Evolutionary conservation across 35 echinoderm and acorn worm species (phyloP), one percentile per base, ranked within the genome.

Genomic region (Ptychodera flava): DNA sequence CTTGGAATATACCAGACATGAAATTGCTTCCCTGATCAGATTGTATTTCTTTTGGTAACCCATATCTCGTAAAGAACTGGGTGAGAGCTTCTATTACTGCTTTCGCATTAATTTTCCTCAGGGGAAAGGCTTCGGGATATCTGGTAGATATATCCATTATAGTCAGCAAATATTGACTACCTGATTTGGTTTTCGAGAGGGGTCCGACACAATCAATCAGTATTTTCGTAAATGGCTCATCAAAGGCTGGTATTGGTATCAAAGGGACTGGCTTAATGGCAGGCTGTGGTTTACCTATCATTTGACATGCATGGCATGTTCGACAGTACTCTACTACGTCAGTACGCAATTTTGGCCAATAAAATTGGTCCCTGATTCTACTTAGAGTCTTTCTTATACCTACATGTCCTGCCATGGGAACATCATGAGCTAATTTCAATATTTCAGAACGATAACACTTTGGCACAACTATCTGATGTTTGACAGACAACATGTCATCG

Each of bases 21-120:
- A 87, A 93, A 78, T 93, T 90, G 16, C 84, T 87, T 16, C 85
- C 92, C 34, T 90, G 92, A 83, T 93, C 92, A 16, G 90, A 90
- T 81, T 90, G 88, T 37, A 93, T 80, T 33, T 78, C 28, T 82
- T 75, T 85, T 32, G 91, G 87, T 31, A 93, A 77, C 15, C 91
- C 91, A 31, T 81, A 38, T 32, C 77, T 33, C 27, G 91, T 85
- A 28, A 93, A 93, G 78, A 89, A 89, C 22, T 89, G 84, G 1
- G 86, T 1, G 0, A 93, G 32, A 28, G 87, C 87, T 31, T 89
- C 38, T 31, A 89, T 35, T 36, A 89, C 87, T 15, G 36, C 34
- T 64, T 82, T 82, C 1, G 92, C 92, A 52, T 34, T 90, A 34
- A 89, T 90, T 0, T 90, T 90, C 31, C 53, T 0, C 28, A 86